A percentile compares a stretch with the other conserved stretches of the same genome.
Conservation (phyloP, 2,888 invertebrate species). For the Drosophila yooni region DNA sequence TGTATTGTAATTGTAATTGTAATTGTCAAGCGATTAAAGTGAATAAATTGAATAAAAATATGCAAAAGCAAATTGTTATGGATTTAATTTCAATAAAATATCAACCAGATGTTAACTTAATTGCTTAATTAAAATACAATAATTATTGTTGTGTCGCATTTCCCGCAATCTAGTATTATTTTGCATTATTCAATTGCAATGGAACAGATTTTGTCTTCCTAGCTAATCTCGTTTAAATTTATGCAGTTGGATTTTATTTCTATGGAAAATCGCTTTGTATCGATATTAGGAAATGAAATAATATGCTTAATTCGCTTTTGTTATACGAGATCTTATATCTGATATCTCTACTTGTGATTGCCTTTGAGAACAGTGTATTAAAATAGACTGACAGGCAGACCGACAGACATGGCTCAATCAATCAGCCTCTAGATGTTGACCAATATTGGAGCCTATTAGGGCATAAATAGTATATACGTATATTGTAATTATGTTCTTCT, state of each 20-base stretch:
- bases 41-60: conserved; percentile 58
- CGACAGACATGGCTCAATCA: background rate
- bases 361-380: background rate
- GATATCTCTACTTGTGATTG: background rate
- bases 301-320: background rate
- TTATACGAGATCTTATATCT: background rate
- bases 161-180: background rate
- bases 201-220: background rate
- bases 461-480: background rate
- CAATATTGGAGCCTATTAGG: background rate
- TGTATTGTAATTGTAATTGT: conserved; percentile 67
- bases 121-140: conserved; percentile 12
- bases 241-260: background rate
- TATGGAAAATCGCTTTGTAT: background rate
- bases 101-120: conserved; percentile 14
- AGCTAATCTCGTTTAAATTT: background rate
- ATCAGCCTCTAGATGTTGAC: background rate
- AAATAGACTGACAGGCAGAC: too few species aligned
- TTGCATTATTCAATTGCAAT: background rate
- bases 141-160: background rate
- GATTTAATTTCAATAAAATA: conserved; percentile 11
- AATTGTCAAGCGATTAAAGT: conserved; percentile 69
- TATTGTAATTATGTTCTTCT: background rate
- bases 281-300: background rate
- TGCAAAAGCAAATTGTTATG: conserved; percentile 21